These are phyloP conservation scores for Odontothrips loti DNA, from an alignment of 2,888 invertebrate genomes.

Conservation along the genomic window DNA sequence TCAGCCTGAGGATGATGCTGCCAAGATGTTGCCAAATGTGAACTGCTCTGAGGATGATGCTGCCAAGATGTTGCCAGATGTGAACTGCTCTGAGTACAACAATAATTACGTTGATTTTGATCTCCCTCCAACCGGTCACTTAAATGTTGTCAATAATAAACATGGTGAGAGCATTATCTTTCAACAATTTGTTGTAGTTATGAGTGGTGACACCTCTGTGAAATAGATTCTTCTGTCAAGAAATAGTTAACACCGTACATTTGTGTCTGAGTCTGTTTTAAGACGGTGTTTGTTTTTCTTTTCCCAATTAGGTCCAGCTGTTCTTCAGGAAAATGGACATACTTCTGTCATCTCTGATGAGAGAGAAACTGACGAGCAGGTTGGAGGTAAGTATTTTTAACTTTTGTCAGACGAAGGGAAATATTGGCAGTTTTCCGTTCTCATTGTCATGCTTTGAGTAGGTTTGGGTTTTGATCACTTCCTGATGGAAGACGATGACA, in stretches of 20 bases:
- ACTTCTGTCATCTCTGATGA: not conserved
- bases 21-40: not conserved
- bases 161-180: too few relatives aligned
- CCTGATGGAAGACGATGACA: not conserved
- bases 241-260: too few relatives aligned
- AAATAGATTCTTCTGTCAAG: too few relatives aligned
- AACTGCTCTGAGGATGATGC: too few relatives aligned
- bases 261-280: not conserved
- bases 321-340: not conserved
- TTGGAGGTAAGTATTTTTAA: not conserved
- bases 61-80: too few relatives aligned
- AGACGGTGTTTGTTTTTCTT: too few relatives aligned
- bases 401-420: not conserved
- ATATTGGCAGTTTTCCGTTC: not conserved
- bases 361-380: not conserved
- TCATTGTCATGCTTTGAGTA: not conserved
- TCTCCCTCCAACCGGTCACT: not conserved
- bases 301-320: not conserved
- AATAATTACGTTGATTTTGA: not conserved
- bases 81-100: too few relatives aligned
- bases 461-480: not conserved
- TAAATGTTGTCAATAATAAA: too few relatives aligned
- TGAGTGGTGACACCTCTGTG: too few relatives aligned
- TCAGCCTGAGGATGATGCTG: not conserved
- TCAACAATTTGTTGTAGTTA: too few relatives aligned